Percentiles rank a stretch among this genome's conserved stretches.
Evolutionary conservation across 2,888 invertebrate species (phyloP).

Genomic region (Keiferia lycopersicella): DNA sequence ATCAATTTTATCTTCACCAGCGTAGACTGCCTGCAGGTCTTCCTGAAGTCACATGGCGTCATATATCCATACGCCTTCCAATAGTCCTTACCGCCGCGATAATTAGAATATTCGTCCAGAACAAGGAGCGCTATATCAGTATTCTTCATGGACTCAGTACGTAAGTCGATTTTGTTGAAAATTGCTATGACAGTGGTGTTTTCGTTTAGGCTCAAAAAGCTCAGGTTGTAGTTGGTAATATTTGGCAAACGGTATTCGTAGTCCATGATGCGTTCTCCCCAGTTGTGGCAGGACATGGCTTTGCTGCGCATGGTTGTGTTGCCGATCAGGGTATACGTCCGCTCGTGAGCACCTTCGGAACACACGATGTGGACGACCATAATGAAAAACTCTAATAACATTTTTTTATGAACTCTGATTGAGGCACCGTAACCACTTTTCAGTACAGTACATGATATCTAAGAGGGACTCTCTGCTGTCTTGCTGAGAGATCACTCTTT

Average conservation of each 20-base stretch:
- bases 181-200: neutral
- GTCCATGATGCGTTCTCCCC: constrained; percentile 2
- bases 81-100: neutral
- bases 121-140: neutral
- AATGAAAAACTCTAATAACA: neutral
- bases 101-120: constrained; percentile 12
- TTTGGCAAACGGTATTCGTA: neutral
- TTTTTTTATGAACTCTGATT: neutral
- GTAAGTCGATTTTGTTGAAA: neutral
- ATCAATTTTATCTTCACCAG: constrained; percentile 3
- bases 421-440: too few species aligned
- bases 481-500: too few species aligned
- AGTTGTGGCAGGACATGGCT: constrained; percentile 2
- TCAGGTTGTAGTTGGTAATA: neutral
- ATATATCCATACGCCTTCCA: constrained; percentile 3
- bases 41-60: neutral
- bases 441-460: too few species aligned
- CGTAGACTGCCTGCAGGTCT: neutral
- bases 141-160: neutral
- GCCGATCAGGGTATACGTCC: neutral
- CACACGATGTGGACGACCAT: neutral
- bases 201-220: neutral
- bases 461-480: too few species aligned
- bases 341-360: neutral
- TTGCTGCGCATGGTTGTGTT: neutral